Base-by-base conservation (phyloP, 2,888 invertebrate species). In the Agrochola lychnidis region DNA sequence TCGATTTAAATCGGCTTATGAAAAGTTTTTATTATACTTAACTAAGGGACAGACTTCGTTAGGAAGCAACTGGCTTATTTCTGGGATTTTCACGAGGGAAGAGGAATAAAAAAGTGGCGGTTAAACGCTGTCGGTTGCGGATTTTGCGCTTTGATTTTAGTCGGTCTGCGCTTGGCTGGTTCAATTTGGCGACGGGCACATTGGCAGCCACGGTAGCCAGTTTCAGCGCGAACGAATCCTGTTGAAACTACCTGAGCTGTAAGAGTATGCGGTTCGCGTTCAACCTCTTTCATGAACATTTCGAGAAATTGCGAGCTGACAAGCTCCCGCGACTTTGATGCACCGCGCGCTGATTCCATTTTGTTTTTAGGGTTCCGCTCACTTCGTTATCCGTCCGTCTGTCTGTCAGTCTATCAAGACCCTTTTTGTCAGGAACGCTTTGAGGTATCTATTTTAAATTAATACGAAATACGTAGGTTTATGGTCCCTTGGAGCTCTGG, bases 1-100 rank as follows among this genome's bases (percentile, higher is more conserved):
- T 82, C 81, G 85, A 86, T 89, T 89, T 86, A 86, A 91, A 89
- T 90, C 89, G 87, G 90, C 88, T 91, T 89, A 89, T 81, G 72
- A 82, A 87, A 90, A 91, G 87, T 89, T 90, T 87, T 83, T 88
- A 84, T 82, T 66, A 73, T 76, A 78, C 78, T 70, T 79, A 75
- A 78, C 48, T 82, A 70, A 80, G 67, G 70, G 76, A 70, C 70
- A 61, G 42, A 75, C 25, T 79, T 79, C 63, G 78, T 78, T 82
- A 70, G 63, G 51, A 72, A 73, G 57, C 59, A 16, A 77, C 67
- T 77, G 73, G 68, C 53, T 76, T 78, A 72, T 71, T 76, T 81
- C 75, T 67, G 59, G 62, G n/a, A 78, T 74, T 78, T 81, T 57
- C 64, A 51, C 40, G 57, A 57, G 12, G 51, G 48, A 76, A 70